Conservation (phyloP, 2,113 vertebrate species). For the Acanthisitta chloris region DNA sequence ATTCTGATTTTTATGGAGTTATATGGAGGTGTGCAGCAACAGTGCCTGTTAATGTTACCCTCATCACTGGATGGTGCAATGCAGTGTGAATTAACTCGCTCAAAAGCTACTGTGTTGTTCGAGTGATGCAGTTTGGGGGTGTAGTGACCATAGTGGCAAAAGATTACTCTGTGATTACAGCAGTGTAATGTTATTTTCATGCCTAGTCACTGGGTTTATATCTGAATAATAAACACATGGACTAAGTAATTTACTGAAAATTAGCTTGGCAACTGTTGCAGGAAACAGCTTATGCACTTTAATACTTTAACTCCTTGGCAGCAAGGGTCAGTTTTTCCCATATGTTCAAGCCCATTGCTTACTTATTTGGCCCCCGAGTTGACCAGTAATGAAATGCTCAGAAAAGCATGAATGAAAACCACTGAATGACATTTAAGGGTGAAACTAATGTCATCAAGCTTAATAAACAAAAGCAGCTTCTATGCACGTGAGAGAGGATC, state of each 20-base stretch:
- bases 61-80: neutral
- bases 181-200: slow-evolving; percentile 12
- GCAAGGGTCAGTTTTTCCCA: neutral
- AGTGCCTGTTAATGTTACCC: neutral
- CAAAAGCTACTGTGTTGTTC: neutral
- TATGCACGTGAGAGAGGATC: neutral
- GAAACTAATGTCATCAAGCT: neutral
- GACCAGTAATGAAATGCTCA: neutral
- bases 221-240: slow-evolving; percentile 38
- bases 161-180: slow-evolving; percentile 25
- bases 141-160: neutral
- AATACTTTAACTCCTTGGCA: slow-evolving; percentile 55
- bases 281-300: slow-evolving; percentile 41
- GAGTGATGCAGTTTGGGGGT: neutral
- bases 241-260: slow-evolving; percentile 50
- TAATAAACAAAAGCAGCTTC: neutral
- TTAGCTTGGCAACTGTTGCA: slow-evolving; percentile 54
- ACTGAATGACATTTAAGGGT: neutral
- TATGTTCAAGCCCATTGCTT: neutral
- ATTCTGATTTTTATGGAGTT: neutral
- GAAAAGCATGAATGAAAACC: neutral
- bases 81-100: neutral
- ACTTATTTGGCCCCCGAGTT: neutral
- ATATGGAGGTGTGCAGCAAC: neutral
- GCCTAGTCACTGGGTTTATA: neutral